Percentiles rank a stretch among this genome's conserved stretches.
Evolutionary conservation across 2,113 vertebrate species (phyloP).

Genomic region (Cyphomyrus plagiostoma): DNA sequence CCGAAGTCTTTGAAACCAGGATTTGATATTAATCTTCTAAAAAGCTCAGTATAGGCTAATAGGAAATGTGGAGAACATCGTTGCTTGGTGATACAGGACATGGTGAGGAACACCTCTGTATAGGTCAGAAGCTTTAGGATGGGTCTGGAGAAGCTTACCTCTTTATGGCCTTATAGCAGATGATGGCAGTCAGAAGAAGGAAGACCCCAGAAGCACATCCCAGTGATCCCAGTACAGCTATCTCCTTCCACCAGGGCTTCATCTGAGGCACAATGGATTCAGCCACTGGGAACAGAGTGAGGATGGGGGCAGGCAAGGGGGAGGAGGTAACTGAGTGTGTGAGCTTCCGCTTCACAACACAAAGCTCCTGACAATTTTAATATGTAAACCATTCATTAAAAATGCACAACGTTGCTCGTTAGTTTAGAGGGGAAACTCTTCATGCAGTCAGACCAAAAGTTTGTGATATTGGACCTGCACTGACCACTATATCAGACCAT

Average conservation of each 20-base stretch:
- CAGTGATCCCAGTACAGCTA: conserved; percentile 75
- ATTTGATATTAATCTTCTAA: neutral
- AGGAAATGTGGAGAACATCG: neutral
- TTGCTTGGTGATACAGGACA: neutral
- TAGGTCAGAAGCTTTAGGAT: neutral
- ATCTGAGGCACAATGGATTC: conserved; percentile 66
- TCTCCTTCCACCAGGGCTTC: conserved; percentile 85
- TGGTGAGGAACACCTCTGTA: neutral
- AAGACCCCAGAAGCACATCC: conserved; percentile 78
- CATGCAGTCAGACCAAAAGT: neutral
- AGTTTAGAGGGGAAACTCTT: neutral
- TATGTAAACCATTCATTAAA: neutral
- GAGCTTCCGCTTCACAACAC: neutral
- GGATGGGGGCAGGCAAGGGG: conserved; percentile 31
- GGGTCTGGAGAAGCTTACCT: conserved; percentile 63
- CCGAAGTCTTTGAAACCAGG: neutral
- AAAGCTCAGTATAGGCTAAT: neutral
- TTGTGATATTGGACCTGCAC: neutral
- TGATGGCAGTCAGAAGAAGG: conserved; percentile 84
- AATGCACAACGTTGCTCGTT: neutral
- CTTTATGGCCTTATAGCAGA: conserved; percentile 99
- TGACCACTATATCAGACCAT: neutral
- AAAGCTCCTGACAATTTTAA: conserved; percentile 12
- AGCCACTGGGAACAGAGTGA: conserved; percentile 54
- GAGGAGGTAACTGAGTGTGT: neutral